Evolutionary conservation across 2,797 vertebrate genomes (phyloP).

Genomic region (Crenichthys baileyi): DNA sequence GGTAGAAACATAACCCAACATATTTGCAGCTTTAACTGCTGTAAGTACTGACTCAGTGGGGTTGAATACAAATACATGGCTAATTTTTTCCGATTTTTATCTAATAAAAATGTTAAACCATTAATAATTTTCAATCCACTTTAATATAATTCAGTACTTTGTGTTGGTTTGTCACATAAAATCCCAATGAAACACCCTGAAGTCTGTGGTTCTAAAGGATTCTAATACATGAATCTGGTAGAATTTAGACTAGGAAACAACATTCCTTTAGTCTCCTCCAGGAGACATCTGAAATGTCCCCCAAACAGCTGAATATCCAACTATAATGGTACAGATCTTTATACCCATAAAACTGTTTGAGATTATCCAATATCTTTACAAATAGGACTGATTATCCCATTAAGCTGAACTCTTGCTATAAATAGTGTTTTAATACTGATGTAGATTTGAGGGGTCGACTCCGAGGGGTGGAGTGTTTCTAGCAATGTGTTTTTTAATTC

Average conservation of each 20-base stretch:
- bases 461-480: constrained; percentile 68
- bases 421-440: constrained; percentile 82
- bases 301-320: constrained; percentile 71
- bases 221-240: neutral
- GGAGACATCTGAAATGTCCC: constrained; percentile 69
- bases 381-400: constrained; percentile 84
- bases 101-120: neutral
- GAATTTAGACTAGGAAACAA: neutral
- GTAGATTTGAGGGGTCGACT: constrained; percentile 75
- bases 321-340: constrained; percentile 81
- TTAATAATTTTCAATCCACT: no score
- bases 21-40: no score
- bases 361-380: constrained; percentile 85
- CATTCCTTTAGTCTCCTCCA: constrained; percentile 51
- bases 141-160: no score
- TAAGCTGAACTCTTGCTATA: constrained; percentile 82
- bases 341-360: constrained; percentile 78
- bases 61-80: neutral
- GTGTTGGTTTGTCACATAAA: neutral
- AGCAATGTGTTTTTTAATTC: constrained; percentile 52
- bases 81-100: neutral
- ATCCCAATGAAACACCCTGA: neutral
- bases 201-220: constrained; percentile 8
- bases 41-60: neutral
- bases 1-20: no score